A percentile compares a stretch with the other conserved stretches of the same genome.
Conservation (phyloP, 2,797 vertebrate genomes). For the Gymnothorax reevesii region DNA sequence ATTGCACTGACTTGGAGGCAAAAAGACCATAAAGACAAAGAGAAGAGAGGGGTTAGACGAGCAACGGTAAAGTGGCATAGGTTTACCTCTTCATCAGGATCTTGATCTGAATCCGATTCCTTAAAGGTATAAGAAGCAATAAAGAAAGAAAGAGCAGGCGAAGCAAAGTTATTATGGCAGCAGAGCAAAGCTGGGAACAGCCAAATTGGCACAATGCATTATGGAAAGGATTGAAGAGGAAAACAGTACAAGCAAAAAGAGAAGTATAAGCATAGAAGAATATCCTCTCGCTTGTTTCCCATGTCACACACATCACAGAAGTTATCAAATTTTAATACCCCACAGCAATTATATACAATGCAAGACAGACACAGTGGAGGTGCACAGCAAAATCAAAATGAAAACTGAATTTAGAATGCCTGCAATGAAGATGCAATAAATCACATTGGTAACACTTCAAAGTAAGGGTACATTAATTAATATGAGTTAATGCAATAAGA, state of each 20-base stretch:
- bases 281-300: not conserved
- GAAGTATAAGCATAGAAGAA: not conserved
- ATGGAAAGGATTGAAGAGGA: constrained; percentile 25
- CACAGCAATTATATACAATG: constrained; percentile 10
- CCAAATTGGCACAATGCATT: constrained; percentile 30
- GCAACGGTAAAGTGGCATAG: constrained; percentile 52
- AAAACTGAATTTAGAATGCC: not conserved
- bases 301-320: not conserved
- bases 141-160: constrained; percentile 68
- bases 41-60: constrained; percentile 39
- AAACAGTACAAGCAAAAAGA: constrained; percentile 8
- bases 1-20: constrained; percentile 14
- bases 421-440: not conserved
- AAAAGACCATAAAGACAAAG: not conserved
- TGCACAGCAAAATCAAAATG: not conserved
- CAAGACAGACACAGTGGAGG: not conserved
- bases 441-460: too few relatives aligned
- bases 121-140: constrained; percentile 81
- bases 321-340: not conserved
- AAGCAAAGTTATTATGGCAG: constrained; percentile 66
- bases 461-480: too few relatives aligned
- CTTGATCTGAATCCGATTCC: constrained; percentile 98
- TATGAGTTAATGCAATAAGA: too few relatives aligned
- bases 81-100: constrained; percentile 96
- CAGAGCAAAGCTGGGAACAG: constrained; percentile 46